Evolutionary conservation across 92 coral and sea anemone species (phyloP).

Genomic region (Siderastrea radians): DNA sequence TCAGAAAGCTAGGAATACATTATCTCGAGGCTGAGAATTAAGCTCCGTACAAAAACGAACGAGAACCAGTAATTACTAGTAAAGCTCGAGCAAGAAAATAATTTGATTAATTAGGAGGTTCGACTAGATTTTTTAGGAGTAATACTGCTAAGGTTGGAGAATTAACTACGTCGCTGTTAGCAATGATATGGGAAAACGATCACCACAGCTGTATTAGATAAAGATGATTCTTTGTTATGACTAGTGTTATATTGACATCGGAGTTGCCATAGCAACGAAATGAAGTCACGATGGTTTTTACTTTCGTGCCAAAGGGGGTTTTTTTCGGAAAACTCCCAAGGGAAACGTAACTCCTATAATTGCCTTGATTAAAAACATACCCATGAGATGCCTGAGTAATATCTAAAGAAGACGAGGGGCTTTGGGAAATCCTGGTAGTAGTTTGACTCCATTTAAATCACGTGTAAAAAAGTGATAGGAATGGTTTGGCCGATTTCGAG

Average conservation of each 20-base stretch:
- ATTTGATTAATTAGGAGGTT: neutral
- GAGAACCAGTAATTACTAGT: no score
- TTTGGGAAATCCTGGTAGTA: neutral
- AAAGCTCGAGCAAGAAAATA: no score
- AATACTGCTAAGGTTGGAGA: neutral
- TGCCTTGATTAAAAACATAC: neutral
- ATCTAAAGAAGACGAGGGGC: neutral
- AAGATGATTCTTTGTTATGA: constrained; percentile 5
- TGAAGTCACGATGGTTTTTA: neutral
- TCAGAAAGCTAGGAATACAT: no score
- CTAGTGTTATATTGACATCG: neutral
- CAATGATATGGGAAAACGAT: neutral
- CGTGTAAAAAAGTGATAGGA: neutral
- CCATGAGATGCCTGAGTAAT: neutral
- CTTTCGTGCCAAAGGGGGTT: neutral
- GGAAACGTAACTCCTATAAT: neutral
- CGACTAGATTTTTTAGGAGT: neutral
- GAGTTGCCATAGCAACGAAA: constrained; percentile 1
- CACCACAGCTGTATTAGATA: neutral
- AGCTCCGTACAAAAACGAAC: no score
- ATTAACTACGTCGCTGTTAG: neutral
- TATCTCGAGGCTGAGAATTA: no score
- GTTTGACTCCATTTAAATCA: neutral
- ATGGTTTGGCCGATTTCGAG: neutral
- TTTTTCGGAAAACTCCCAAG: neutral